Base-by-base conservation (phyloP, 2,113 vertebrate species). In the Sinocyclocheilus grahami region DNA sequence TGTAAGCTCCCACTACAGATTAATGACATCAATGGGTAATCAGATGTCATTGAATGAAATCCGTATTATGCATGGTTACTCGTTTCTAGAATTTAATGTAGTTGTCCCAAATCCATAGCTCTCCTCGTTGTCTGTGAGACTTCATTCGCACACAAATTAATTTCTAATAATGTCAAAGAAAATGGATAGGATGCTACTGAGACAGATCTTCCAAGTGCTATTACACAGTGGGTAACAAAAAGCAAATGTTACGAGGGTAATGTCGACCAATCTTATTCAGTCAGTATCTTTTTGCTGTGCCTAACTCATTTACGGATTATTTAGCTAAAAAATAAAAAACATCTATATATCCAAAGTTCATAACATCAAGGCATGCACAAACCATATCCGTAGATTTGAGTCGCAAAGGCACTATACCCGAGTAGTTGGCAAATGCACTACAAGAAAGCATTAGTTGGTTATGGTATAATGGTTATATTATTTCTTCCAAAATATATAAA, bases 141-240 rank as follows among this genome's bases (percentile, higher is more conserved):
- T 80, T 77, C 78, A 85, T 79, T 71, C 27, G 16, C 48, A 72
- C 12, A 67, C 16, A 51, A 20, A 24, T 58, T 79, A 37, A 55
- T n/a, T 42, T 74, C 69, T 27, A 78, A 76, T 46, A 53, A 75
- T 48, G 77, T 78, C 14, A 62, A 62, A n/a, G 33, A 80, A 74
- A 39, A 85, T 9, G 37, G 8, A 12, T 81, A 87, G 27, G 60
- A 65, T 80, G 33, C 60, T 84, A 12, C 3, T 20, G 39, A 84
- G 53, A 86, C 63, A 67, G 78, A 86, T 78, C 60, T 84, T 90
- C 74, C 77, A 90, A 89, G 87, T 91, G 89, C 87, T 89, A 87
- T 88, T 87, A 91, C 82, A 83, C 72, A 80, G n/a, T 69, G 62
- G 39, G 24, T 86, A 46, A 79, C 58, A 78, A 63, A 77, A 33